A percentile compares a stretch with the other conserved stretches of the same genome.
phyloP scores from a whole-genome alignment of 2,888 invertebrate species.

The Erebia palarica region DNA sequence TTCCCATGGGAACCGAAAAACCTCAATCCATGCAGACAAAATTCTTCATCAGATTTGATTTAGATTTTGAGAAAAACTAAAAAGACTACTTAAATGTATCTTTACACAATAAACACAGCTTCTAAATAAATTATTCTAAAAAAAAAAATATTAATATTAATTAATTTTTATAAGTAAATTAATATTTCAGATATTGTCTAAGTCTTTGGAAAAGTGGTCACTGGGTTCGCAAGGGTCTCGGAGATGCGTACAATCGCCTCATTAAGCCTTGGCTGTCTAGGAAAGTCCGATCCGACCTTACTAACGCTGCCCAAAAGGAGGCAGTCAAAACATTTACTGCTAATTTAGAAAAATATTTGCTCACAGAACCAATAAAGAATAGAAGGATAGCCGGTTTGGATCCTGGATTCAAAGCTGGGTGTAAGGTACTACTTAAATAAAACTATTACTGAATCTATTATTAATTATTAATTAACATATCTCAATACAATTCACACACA shows the following conservation, averaged over 20 bases:
- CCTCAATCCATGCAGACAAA: too few species aligned
- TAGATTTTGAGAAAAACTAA: too few species aligned
- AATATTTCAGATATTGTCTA: conserved; percentile 60
- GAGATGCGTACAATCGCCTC: conserved; percentile 71
- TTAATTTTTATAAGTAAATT: too few species aligned
- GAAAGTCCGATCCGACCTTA: conserved; percentile 88
- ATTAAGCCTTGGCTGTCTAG: conserved; percentile 85
- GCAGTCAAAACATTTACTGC: conserved; percentile 92
- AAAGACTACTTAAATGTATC: too few species aligned
- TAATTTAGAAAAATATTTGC: conserved; percentile 91
- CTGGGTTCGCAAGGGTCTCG: conserved; percentile 70
- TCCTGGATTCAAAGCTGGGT: conserved; percentile 94
- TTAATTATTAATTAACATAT: too few species aligned
- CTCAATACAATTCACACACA: too few species aligned
- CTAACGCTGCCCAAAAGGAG: conserved; percentile 88
- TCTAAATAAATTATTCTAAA: too few species aligned
- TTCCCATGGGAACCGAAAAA: too few species aligned
- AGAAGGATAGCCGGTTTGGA: conserved; percentile 92
- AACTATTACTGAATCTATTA: too few species aligned
- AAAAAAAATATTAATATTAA: too few species aligned
- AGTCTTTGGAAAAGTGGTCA: conserved; percentile 64
- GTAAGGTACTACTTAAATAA: conserved; percentile 83
- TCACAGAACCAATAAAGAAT: conserved; percentile 91
- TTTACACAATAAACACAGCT: too few species aligned
- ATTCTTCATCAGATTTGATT: too few species aligned